Conservation (phyloP, 1,140 invertebrate species). For the Drosophila pruinosa region DNA sequence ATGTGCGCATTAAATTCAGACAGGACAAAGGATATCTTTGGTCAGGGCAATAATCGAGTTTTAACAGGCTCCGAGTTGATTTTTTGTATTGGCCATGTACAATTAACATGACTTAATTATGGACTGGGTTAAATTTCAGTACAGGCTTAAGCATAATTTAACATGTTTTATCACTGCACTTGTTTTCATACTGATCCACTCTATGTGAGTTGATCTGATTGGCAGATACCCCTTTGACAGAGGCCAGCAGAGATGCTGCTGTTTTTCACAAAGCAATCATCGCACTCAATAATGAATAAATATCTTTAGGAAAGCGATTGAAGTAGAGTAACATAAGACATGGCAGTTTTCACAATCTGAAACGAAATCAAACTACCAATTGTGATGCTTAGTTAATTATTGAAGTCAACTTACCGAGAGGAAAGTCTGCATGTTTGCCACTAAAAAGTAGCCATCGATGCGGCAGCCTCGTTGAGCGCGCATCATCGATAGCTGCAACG, state of each 20-base stretch:
- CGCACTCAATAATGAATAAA: not conserved
- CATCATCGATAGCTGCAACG: not conserved
- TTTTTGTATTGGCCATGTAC: constrained; percentile 38
- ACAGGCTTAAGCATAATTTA: constrained; percentile 60
- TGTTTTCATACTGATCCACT: too few relatives aligned
- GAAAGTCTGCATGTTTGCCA: constrained; percentile 36
- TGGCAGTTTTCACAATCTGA: constrained; percentile 43
- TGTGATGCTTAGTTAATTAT: not conserved
- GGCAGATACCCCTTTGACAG: too few relatives aligned
- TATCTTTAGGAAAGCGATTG: constrained; percentile 29
- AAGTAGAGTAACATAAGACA: constrained; percentile 47
- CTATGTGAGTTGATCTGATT: too few relatives aligned
- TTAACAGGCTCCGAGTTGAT: constrained; percentile 60
- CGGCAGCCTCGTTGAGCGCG: not conserved
- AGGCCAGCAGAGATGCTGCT: too few relatives aligned
- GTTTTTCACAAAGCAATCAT: too few relatives aligned
- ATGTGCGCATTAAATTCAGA: constrained; percentile 47
- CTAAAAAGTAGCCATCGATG: constrained; percentile 45
- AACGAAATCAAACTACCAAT: not conserved
- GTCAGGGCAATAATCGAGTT: constrained; percentile 29
- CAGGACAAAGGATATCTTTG: constrained; percentile 9
- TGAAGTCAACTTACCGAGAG: constrained; percentile 13
- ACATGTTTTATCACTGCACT: constrained; percentile 37
- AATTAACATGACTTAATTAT: constrained; percentile 76
- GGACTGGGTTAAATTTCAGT: constrained; percentile 54